Evolutionary conservation across 2,888 invertebrate genomes (phyloP).

Genomic region (Diloba caeruleocephala): DNA sequence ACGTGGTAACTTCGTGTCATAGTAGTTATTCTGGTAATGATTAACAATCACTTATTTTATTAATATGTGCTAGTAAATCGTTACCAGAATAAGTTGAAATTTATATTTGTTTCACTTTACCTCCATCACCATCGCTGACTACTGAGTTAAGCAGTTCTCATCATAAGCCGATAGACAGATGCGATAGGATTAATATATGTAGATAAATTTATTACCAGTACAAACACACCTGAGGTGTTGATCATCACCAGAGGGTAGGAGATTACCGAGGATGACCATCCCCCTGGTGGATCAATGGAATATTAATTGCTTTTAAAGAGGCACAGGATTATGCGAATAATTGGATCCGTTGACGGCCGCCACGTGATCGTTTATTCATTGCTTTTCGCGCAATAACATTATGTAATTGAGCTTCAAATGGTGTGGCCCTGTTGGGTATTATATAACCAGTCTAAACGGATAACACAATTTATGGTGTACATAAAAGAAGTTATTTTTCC

Average conservation of each 20-base stretch:
- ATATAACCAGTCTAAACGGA: conserved; percentile 6
- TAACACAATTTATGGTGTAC: no score
- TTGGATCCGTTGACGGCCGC: conserved; percentile 69
- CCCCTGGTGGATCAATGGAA: conserved; percentile 72
- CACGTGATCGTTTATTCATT: conserved; percentile 60
- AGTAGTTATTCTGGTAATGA: no score
- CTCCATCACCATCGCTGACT: no score
- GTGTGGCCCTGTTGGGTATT: conserved; percentile 19
- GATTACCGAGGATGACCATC: conserved; percentile 56
- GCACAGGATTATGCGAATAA: conserved; percentile 78
- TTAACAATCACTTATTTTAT: no score
- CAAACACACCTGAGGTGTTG: conserved; percentile 49
- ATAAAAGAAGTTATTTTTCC: no score
- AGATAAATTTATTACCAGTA: background rate
- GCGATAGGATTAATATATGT: background rate
- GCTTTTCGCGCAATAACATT: conserved; percentile 43
- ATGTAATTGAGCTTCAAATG: conserved; percentile 46
- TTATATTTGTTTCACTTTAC: no score
- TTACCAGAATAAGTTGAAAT: no score
- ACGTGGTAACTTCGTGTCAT: no score
- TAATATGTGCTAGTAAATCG: no score
- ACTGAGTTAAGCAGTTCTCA: no score
- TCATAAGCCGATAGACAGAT: background rate
- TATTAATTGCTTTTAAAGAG: conserved; percentile 84
- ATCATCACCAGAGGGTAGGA: conserved; percentile 42